Base-by-base conservation (phyloP, 30 jellyfish, hydroid and myxozoan genomes). In the Turritopsis dohrnii region DNA sequence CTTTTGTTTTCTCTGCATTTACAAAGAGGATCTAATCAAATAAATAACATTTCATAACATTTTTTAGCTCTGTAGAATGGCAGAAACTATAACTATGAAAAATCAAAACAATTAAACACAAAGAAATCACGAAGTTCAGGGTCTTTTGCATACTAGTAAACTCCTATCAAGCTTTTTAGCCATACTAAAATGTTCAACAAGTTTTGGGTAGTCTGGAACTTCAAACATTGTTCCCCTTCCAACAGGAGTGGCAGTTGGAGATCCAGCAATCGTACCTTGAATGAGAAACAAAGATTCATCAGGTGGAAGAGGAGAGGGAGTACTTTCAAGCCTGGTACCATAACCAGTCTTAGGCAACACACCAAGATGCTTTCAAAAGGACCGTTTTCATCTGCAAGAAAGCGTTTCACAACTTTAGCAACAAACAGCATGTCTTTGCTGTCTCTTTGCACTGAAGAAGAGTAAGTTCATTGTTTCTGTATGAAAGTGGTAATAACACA, bases 231-330 rank as follows among this genome's bases (percentile, higher is more conserved):
- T 54, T 54, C 72, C 72, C 72, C 72, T 54, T 54, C 21, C 72
- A 54, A 54, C 72, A 16, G 21, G 72, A 16, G 72, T 21, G 72
- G 21, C 72, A 16, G 18, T 54, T 16, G 21, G 72, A 54, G 72
- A 21, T 54, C 72, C 72, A 54, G 72, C 72, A 54, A 54, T 54
- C 21, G 21, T 21, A 54, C 21, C 72, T 16, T 18, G 19, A 54
- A 54, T 54, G 72, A 21, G 72, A 54, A 54, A 54, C 72, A 54
- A 16, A 16, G 72, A 54, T 54, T 54, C 72, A 54, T 54, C 72
- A 54, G 72, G 19, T 54, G 72, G 72, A 54, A 54, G 72, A 54
- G 18, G 72, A 54, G 72, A 54, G 72, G 72, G 72, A 54, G 72
- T 54, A 54, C 72, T 54, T 54, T 54, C 72, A 54, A 54, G 72